Conservation (phyloP, 2,888 invertebrate genomes). For the Endomychus coccineus region DNA sequence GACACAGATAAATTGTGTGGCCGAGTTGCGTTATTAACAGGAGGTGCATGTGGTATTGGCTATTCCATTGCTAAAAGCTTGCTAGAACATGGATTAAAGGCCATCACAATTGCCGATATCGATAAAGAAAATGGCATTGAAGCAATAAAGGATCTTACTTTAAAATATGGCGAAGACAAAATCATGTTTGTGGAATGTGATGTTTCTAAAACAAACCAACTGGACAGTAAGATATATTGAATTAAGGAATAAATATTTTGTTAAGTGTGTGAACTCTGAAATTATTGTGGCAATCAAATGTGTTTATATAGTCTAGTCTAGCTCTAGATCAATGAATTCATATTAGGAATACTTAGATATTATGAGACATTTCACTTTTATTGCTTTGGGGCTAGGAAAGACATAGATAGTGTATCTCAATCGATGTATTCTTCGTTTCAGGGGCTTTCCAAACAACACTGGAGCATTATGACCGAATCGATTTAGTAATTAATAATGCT, state of each 20-base stretch:
- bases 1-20: constrained; percentile 33
- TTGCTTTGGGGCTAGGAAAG: too few relatives aligned
- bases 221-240: constrained; percentile 50
- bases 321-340: too few relatives aligned
- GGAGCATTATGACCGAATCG: constrained; percentile 43
- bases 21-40: constrained; percentile 64
- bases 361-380: too few relatives aligned
- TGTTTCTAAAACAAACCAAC: constrained; percentile 64
- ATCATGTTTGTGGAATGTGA: constrained; percentile 65
- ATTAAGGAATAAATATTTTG: too few relatives aligned
- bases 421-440: constrained; percentile 24
- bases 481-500: constrained; percentile 63
- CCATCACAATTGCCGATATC: constrained; percentile 64
- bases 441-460: constrained; percentile 44
- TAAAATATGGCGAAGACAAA: constrained; percentile 60
- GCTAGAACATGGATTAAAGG: constrained; percentile 53
- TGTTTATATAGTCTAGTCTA: too few relatives aligned
- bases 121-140: constrained; percentile 58
- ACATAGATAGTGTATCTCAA: too few relatives aligned
- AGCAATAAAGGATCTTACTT: constrained; percentile 53
- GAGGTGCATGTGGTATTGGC: constrained; percentile 66
- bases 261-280: too few relatives aligned
- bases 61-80: constrained; percentile 60
- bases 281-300: too few relatives aligned
- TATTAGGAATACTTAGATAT: too few relatives aligned